A percentile compares a stretch with the other conserved stretches of the same genome.
Evolutionary conservation across 2,888 invertebrate species (phyloP).

Genomic region (Ochropacha duplaris): DNA sequence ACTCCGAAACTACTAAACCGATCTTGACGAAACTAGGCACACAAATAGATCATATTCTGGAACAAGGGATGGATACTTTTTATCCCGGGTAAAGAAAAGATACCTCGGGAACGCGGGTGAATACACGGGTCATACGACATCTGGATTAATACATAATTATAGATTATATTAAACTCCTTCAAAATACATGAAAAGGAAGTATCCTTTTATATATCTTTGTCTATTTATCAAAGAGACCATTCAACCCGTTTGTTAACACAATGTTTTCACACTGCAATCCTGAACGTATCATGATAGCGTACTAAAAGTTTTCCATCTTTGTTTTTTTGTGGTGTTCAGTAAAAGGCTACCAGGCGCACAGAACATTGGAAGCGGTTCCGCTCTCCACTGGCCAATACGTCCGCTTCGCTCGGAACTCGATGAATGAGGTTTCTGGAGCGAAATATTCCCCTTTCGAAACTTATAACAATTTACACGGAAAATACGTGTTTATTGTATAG

Average conservation of each 20-base stretch:
- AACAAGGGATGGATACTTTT: too few relatives aligned
- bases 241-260: neutral
- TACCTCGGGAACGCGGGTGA: too few relatives aligned
- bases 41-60: too few relatives aligned
- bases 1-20: too few relatives aligned
- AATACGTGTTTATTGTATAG: neutral
- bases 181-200: neutral
- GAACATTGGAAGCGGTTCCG: neutral
- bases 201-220: too few relatives aligned
- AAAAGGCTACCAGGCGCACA: neutral
- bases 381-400: conserved; percentile 5
- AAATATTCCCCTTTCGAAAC: conserved; percentile 18
- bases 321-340: neutral
- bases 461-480: neutral
- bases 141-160: too few relatives aligned
- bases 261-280: neutral
- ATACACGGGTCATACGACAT: too few relatives aligned
- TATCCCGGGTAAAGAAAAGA: too few relatives aligned
- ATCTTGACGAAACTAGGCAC: too few relatives aligned
- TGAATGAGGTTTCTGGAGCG: conserved; percentile 27
- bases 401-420: conserved; percentile 16
- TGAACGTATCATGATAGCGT: neutral
- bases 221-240: neutral
- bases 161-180: too few relatives aligned
- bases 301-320: neutral